Base-by-base conservation (phyloP, 92 coral and sea anemone species). In the Porites cylindrica region DNA sequence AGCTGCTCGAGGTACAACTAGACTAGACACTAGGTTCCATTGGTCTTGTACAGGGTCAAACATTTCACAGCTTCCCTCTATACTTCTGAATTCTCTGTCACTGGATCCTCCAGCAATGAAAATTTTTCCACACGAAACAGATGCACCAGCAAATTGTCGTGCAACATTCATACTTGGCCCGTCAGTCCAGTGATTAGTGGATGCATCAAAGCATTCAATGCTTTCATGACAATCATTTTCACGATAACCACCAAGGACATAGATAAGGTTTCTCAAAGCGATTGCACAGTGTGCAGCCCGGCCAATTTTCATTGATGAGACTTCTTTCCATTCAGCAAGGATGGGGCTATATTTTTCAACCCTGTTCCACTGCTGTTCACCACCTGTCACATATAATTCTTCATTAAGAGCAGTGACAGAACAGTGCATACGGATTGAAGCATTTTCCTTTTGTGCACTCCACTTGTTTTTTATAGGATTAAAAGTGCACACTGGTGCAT, bases 231-330 rank as follows among this genome's bases (percentile, higher is more conserved):
- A n/a, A n/a, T n/a, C n/a, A n/a, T n/a, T n/a, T n/a, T n/a, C n/a
- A n/a, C n/a, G n/a, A n/a, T n/a, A n/a, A 7, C 98, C 98, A 16
- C 94, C 98, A 53, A 90, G 66, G 8, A 94, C 94, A 81, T 87
- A 92, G 61, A 94, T 76, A 32, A 77, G 75, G 23, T 90, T 93
- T 76, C 70, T 78, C 66, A 87, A 54, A 50, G 90, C 83, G 18
- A 91, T 96, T 12, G 93, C 96, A 50, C 96, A 88, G 78, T 91
- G 82, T 1, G 92, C 81, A 11, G 91, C 90, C 51, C 92, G 90
- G 11, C 73, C 80, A 51, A 79, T 83, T 4, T 90, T 83, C 70
- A 92, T 66, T 43, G 90, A 77, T 71, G 88, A 71, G 23, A 92
- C 82, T 14, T 75, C 85, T 3, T 82, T 87, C 95, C 95, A 92